Conservation (phyloP, 2,888 invertebrate genomes). For the Drosophila subsilvestris region DNA sequence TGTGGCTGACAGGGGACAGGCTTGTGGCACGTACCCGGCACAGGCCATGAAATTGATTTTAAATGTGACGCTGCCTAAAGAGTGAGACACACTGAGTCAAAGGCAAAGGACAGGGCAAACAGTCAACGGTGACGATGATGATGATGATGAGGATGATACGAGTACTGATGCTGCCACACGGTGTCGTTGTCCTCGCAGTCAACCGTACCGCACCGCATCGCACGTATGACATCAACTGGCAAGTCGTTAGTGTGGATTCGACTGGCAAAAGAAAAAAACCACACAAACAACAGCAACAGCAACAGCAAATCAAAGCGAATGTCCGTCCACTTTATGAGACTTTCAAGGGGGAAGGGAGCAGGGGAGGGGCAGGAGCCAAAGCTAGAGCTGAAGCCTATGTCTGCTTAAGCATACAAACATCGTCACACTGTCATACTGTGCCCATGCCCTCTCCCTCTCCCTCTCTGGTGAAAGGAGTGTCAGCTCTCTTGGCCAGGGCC, state of each 20-base stretch:
- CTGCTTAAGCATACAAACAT: slow-evolving; percentile 36
- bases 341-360: slow-evolving; percentile 34
- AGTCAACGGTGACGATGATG: slow-evolving; percentile 23
- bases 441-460: background rate
- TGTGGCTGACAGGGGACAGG: slow-evolving; percentile 19
- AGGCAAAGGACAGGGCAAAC: slow-evolving; percentile 34
- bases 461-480: slow-evolving; percentile 53
- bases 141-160: slow-evolving; percentile 50
- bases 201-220: slow-evolving; percentile 28
- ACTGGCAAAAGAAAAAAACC: slow-evolving; percentile 52
- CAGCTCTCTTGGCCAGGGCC: slow-evolving; percentile 69
- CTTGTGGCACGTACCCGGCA: slow-evolving; percentile 34
- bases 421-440: background rate
- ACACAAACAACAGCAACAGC: slow-evolving; percentile 31
- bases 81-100: slow-evolving; percentile 32
- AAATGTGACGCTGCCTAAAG: slow-evolving; percentile 64
- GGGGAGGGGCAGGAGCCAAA: background rate
- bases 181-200: slow-evolving; percentile 55
- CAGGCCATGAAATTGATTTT: slow-evolving; percentile 69
- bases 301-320: slow-evolving; percentile 74
- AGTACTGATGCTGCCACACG: slow-evolving; percentile 40
- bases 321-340: slow-evolving; percentile 78
- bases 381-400: background rate
- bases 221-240: slow-evolving; percentile 72
- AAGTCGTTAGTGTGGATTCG: slow-evolving; percentile 70